A percentile compares a stretch with the other conserved stretches of the same genome.
These are phyloP conservation scores for Phortica okadai DNA, from an alignment of 2,888 invertebrate genomes.

Conservation along the genomic window DNA sequence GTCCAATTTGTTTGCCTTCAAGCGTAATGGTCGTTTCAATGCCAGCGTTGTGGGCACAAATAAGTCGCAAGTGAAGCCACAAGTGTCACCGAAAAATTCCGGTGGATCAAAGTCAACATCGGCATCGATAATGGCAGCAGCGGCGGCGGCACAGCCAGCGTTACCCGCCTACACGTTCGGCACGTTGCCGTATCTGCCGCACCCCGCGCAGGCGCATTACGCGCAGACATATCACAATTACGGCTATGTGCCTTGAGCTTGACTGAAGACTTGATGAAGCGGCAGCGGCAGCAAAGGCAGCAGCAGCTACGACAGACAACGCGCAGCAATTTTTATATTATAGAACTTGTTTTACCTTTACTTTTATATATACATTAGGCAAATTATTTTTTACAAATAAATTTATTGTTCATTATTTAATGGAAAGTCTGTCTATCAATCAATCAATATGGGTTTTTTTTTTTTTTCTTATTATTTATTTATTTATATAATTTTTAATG, in stretches of 20 bases:
- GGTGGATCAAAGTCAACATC: conserved; percentile 50
- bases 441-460: background rate
- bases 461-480: background rate
- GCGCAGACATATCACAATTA: conserved; percentile 72
- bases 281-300: background rate
- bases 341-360: conserved; percentile 3
- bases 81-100: conserved; percentile 58
- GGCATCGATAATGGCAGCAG: conserved; percentile 37
- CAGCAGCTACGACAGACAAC: background rate
- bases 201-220: conserved; percentile 66
- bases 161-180: conserved; percentile 72
- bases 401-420: conserved; percentile 3
- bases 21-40: conserved; percentile 49
- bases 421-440: conserved; percentile 19
- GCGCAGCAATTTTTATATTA: background rate
- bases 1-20: conserved; percentile 62
- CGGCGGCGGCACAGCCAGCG: conserved; percentile 52
- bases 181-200: conserved; percentile 67
- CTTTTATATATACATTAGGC: background rate
- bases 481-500: background rate
- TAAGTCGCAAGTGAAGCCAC: conserved; percentile 46
- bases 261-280: background rate
- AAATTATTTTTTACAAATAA: background rate
- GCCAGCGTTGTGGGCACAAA: conserved; percentile 50
- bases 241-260: conserved; percentile 68